Evolutionary conservation across 1,140 invertebrate genomes (phyloP), one percentile per base, ranked within the genome.

Genomic region (Cyclina sinensis): DNA sequence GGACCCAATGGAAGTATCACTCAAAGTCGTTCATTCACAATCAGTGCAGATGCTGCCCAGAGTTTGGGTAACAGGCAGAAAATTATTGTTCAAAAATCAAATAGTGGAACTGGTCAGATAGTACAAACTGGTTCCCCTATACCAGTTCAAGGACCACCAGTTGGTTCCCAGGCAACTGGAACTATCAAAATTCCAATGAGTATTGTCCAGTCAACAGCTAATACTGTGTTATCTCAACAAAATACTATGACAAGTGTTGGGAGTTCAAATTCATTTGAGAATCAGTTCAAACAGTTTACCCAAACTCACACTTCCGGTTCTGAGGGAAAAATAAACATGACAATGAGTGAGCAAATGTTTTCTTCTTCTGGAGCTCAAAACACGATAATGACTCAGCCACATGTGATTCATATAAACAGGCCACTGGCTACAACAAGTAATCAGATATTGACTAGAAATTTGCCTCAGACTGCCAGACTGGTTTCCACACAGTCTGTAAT

Each of bases 1-100:
- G 91, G 89, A 14, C 57, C 90, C 18, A 81, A 83, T 68, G 86
- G 86, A 14, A 90, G 81, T 59, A 78, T 90, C 21, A 83, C 80
- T 21, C 80, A 83, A 79, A 88, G 86, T 65, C 82, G 87, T 24
- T 89, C 86, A 16, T 89, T 90, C 65, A 86, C 90, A 0, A 51
- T 90, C 30, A 79, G 80, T 81, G 86, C 81, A 5, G 81, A 86
- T 79, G 48, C 54, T 24, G 70, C 78, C 9, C 24, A 24, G 1
- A 54, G 68, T 21, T 80, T 87, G 18, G 59, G 65, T 86, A 76
- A 54, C 37, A 32, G 70, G 37, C 85, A 87, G 59, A 87, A 87
- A 70, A 68, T 87, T 37, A 80, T 87, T 70, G 54, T 87, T 21
- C 85, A 78, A 24, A 87, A 43, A 62, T 39, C 74, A 65, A 80